Evolutionary conservation across 1,140 invertebrate species (phyloP), one percentile per base, ranked within the genome.

Genomic region (Cyphomyrmex costatus): DNA sequence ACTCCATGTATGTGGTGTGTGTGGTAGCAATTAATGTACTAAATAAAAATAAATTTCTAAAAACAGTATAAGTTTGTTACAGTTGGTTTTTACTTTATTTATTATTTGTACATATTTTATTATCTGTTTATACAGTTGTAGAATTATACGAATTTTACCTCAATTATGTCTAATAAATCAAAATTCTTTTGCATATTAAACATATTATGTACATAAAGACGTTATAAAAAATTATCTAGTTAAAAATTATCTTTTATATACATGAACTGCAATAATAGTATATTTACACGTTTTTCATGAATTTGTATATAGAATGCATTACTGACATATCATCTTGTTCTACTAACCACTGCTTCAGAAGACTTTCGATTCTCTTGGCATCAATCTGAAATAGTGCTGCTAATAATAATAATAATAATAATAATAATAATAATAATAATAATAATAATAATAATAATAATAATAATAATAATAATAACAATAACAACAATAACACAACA

Each of bases 271-370:
- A 51, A 12, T 65, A 21, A 1, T 73, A 36, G n/a, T 65, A 65
- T 24, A 33, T 83, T 10, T 83, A 83, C 6, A 60, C 3, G 33
- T 77, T 83, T 86, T 58, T 24, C 19, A 33, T 10, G 14, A 91
- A 33, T 4, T 65, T 21, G 49, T 91, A 33, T 65, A 93, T 58
- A 16, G 85, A 87, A 70, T 92, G 77, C 71, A 93, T 87, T 16
- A 93, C 61, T 8, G 90, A 93, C 73, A 90, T 90, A 71, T 93
- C 90, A 30, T 92, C 71, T 83, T 86, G 90, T 80, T 85, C 79
- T 51, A 51, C 53, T 19, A 93, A 76, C 92, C 92, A 93, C 36
- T 70, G 63, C 14, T 92, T 65, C 14, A 93, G 49, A 83, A 93
- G 80, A 61, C 82, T 14, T 53, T 92, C 86, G 7, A 91, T 53